A percentile compares a stretch with the other conserved stretches of the same genome.
phyloP scores from a whole-genome alignment of 2,888 invertebrate genomes.

The Homarus gammarus region DNA sequence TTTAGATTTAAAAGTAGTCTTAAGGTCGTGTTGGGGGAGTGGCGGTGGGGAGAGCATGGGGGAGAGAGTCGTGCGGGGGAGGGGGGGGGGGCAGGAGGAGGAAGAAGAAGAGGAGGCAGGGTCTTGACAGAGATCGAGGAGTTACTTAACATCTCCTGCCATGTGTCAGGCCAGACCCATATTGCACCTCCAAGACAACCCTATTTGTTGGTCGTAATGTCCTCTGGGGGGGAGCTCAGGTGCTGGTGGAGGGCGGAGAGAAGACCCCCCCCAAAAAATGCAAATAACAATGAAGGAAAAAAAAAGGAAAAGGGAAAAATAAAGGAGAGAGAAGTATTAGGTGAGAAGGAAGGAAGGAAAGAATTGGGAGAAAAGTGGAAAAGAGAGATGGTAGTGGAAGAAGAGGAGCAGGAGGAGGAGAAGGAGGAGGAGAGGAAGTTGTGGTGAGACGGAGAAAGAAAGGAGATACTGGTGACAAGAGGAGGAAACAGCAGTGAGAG shows the following conservation, averaged over 20 bases:
- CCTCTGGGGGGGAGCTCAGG: neutral
- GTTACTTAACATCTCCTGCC: slow-evolving; percentile 21
- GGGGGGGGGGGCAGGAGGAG: neutral
- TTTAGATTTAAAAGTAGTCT: too few species aligned
- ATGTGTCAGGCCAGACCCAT: slow-evolving; percentile 35
- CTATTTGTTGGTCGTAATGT: slow-evolving; percentile 45
- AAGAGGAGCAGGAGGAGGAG: neutral
- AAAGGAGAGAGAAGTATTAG: too few species aligned
- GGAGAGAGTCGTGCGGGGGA: neutral
- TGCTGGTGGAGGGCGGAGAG: neutral
- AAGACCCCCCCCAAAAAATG: too few species aligned
- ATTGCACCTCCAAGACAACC: slow-evolving; percentile 26
- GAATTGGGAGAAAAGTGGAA: neutral
- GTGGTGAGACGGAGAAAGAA: neutral
- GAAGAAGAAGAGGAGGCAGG: neutral
- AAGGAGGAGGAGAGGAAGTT: neutral
- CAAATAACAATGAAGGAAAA: too few species aligned
- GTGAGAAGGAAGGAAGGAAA: neutral
- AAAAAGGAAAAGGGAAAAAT: neutral
- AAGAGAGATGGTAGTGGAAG: neutral
- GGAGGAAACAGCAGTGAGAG: neutral
- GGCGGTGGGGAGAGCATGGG: neutral
- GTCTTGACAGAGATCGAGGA: neutral
- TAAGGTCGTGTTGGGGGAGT: too few species aligned
- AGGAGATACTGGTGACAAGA: neutral